Base-by-base conservation (phyloP, 2,888 invertebrate genomes). In the Fragum sueziense region DNA sequence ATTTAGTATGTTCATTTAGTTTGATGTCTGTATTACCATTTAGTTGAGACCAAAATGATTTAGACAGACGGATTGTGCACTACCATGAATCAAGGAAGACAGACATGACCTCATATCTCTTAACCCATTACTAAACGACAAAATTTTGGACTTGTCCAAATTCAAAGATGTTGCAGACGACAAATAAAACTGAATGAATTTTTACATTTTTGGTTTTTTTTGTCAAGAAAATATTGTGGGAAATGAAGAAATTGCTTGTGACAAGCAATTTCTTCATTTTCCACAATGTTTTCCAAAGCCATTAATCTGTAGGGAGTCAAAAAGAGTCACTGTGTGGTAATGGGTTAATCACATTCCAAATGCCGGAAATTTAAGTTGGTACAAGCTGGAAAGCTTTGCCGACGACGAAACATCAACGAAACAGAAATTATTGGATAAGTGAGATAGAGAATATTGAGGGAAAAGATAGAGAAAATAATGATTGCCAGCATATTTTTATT, bases 241-340 rank as follows among this genome's bases (percentile, higher is more conserved):
- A 27, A 61, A 61, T 17, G 31, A 2, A 61, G 29, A 61, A 61
- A 61, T 29, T 61, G 31, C 61, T 61, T 17, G n/a, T 31, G 14
- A 61, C 33, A 17, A 29, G 61, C 61, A 61, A 29, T 61, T 61
- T 31, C 7, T 61, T 4, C 61, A 22, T 61, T 61, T 31, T 29
- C 33, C 57, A 67, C 62, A 47, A 25, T 70, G 65, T 2, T 54
- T 54, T 54, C 22, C 3, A 22, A n/a, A n/a, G n/a, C n/a, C n/a
- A n/a, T n/a, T n/a, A n/a, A n/a, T n/a, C n/a, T n/a, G n/a, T n/a
- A n/a, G n/a, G n/a, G n/a, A n/a, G n/a, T n/a, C n/a, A n/a, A n/a
- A n/a, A n/a, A n/a, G n/a, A n/a, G n/a, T n/a, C n/a, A n/a, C n/a
- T n/a, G n/a, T n/a, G n/a, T n/a, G n/a, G n/a, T n/a, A n/a, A n/a